These are phyloP conservation scores for Triplophysa dalaica DNA, from an alignment of 2,113 vertebrate genomes.

Conservation along the genomic window DNA sequence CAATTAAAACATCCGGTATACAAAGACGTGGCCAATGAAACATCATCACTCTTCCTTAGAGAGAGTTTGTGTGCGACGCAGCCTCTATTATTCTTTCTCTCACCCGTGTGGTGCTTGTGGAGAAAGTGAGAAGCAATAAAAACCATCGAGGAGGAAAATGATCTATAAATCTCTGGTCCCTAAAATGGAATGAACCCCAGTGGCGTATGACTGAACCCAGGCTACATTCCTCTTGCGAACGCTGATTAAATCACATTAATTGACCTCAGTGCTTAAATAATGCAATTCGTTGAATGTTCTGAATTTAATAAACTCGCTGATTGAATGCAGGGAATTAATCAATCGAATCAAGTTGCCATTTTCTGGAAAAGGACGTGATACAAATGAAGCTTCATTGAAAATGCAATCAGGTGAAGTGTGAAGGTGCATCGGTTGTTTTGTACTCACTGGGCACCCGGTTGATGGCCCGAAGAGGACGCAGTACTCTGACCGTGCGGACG, in stretches of 20 bases:
- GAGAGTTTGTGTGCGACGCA: conserved; percentile 39
- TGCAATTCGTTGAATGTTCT: conserved; percentile 1
- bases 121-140: conserved; percentile 40
- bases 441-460: conserved; percentile 95
- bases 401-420: neutral
- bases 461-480: conserved; percentile 95
- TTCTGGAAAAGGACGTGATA: neutral
- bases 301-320: conserved; percentile 26
- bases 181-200: conserved; percentile 34
- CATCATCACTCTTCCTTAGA: conserved; percentile 10
- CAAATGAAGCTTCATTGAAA: neutral
- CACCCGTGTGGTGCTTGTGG: neutral
- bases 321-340: conserved; percentile 1
- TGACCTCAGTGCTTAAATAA: conserved; percentile 20
- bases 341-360: conserved; percentile 4
- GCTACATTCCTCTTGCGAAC: conserved; percentile 27
- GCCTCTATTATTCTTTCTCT: conserved; percentile 30
- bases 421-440: neutral
- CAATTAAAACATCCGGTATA: conserved; percentile 42
- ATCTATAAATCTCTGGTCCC: conserved; percentile 57
- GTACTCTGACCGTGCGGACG: conserved; percentile 92
- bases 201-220: neutral
- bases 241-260: conserved; percentile 25
- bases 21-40: conserved; percentile 38
- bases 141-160: conserved; percentile 59